Evolutionary conservation across 2,888 invertebrate genomes (phyloP), one percentile per base, ranked within the genome.

Genomic region (Azorinus chamasolen): DNA sequence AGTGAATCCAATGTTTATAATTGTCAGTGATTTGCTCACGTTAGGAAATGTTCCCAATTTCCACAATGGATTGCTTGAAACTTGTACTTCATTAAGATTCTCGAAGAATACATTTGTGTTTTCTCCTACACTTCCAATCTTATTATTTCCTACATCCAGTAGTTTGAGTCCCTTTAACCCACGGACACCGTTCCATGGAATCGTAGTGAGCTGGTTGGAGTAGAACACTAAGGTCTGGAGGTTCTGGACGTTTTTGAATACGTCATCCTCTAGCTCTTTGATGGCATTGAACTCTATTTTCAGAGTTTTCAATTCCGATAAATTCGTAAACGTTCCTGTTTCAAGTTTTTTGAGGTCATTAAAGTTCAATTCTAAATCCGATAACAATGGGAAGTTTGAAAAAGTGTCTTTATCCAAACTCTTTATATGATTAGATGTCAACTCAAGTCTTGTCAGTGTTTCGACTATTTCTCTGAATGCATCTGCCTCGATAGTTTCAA

Each of bases 1-100:
- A 8, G 73, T 62, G 46, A 70, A 79, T 22, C 48, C 51, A 6
- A 79, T 41, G 25, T 79, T 66, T 37, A 79, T 24, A 0, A 25
- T 57, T 43, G 51, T 58, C 16, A 79, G 41, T 5, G 65, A 61
- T 8, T 27, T 32, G 27, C 70, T 65, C 8, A 79, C 46, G 22
- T 70, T 70, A 2, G 79, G 79, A 43, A 78, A 78, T 3, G 54
- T 39, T 20, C 6, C 46, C n/a, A 69, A 12, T 8, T 41, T 20
- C 18, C 20, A 12, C 8, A 69, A 25, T 1, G 69, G 65, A 43
- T 79, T 79, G 24, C 66, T 74, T 37, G 73, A 73, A 10, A 79
- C 53, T 16, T 46, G 27, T 4, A 79, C 37, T 2, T 61, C 62
- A 57, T 73, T 63, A n/a, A 79, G 48, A 24, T 57, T 53, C 2